Percentiles rank a stretch among this genome's conserved stretches.
These are phyloP conservation scores for Cataglyphis cursor DNA, from an alignment of 2,888 invertebrate species.

Conservation along the genomic window DNA sequence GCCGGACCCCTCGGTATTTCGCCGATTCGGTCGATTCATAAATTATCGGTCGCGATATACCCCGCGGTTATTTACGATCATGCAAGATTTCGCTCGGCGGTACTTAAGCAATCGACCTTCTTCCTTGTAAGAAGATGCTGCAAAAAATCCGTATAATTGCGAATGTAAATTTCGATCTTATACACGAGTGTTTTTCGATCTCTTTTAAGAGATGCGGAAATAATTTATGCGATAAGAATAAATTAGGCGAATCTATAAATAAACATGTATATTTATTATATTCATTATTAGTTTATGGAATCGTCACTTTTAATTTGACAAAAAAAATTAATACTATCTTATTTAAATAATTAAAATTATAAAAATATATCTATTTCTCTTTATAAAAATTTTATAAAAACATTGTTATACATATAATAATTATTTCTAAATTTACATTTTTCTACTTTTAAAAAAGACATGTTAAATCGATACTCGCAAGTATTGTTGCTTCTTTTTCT, in stretches of 20 bases:
- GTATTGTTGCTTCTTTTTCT: too few relatives aligned
- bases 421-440: neutral
- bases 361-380: neutral
- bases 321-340: neutral
- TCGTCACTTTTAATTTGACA: neutral
- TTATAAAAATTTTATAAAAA: neutral
- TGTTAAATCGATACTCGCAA: too few relatives aligned
- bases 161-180: neutral
- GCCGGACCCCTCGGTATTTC: neutral
- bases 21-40: constrained; percentile 4
- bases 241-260: neutral
- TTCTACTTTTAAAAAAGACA: too few relatives aligned
- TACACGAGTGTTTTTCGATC: neutral
- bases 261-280: neutral
- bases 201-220: neutral
- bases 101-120: neutral
- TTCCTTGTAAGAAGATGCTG: neutral
- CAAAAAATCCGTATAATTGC: neutral
- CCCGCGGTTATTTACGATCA: constrained; percentile 4
- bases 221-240: neutral
- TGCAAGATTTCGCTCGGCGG: neutral
- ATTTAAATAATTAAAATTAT: neutral
- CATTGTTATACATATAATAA: neutral
- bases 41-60: constrained; percentile 3
- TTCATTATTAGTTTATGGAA: neutral